phyloP scores from a whole-genome alignment of 1,140 invertebrate genomes.

The Papilio xuthus region DNA sequence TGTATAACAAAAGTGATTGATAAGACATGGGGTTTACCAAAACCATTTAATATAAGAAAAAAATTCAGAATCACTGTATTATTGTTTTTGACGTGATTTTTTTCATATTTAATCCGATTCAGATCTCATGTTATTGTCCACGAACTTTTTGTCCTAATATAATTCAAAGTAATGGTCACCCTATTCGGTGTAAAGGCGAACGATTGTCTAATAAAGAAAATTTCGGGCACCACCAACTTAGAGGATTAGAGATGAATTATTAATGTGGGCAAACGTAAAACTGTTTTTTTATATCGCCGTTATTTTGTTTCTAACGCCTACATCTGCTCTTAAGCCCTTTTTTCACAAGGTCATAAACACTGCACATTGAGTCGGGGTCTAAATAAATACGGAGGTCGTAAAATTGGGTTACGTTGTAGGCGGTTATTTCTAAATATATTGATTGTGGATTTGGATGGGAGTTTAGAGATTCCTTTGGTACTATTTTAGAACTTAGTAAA shows the following conservation, averaged over 20 bases:
- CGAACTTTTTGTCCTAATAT: neutral
- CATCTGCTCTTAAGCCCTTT: slow-evolving; percentile 18
- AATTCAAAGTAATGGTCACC: slow-evolving; percentile 16
- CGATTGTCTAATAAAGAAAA: slow-evolving; percentile 69
- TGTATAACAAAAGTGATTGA: no score
- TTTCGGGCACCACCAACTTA: slow-evolving; percentile 60
- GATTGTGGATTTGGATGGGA: neutral
- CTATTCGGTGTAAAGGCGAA: slow-evolving; percentile 42
- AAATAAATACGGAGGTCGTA: slow-evolving; percentile 27
- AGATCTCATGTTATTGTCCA: neutral
- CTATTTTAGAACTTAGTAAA: neutral
- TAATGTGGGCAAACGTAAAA: slow-evolving; percentile 73
- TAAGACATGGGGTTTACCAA: no score
- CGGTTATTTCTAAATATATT: neutral
- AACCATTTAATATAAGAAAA: no score
- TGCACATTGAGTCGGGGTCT: slow-evolving; percentile 27
- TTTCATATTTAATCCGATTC: neutral
- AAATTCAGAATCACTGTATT: no score
- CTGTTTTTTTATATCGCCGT: slow-evolving; percentile 50
- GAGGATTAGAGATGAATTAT: slow-evolving; percentile 77
- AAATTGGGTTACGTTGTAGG: slow-evolving; percentile 25
- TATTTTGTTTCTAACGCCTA: slow-evolving; percentile 33
- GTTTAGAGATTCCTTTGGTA: neutral
- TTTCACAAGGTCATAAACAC: slow-evolving; percentile 31
- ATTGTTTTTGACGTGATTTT: no score